A percentile compares a stretch with the other conserved stretches of the same genome.
These are phyloP conservation scores for Agrilus mali DNA, from an alignment of 2,888 invertebrate genomes.

Conservation along the genomic window DNA sequence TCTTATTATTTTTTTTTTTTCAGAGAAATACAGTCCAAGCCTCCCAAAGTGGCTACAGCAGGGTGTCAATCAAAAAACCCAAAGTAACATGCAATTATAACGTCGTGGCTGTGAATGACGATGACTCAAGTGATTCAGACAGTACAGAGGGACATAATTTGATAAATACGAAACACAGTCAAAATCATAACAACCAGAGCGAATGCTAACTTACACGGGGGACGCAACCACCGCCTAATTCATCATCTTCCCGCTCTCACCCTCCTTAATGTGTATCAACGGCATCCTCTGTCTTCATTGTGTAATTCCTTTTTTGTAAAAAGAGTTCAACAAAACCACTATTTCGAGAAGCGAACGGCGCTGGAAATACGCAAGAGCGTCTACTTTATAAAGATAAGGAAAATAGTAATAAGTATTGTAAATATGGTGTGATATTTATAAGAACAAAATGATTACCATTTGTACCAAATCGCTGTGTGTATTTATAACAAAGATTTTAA, in stretches of 20 bases:
- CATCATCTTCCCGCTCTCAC: conserved; percentile 1
- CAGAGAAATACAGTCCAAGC: conserved; percentile 31
- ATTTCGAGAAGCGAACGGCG: conserved; percentile 5
- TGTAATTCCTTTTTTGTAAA: conserved; percentile 19
- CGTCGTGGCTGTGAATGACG: conserved; percentile 32
- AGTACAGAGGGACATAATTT: conserved; percentile 29
- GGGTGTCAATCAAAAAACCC: conserved; percentile 35
- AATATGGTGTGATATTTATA: conserved; percentile 15
- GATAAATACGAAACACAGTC: conserved; percentile 23
- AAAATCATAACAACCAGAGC: conserved; percentile 20
- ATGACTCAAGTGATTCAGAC: conserved; percentile 32
- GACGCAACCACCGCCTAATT: no score
- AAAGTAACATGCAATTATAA: conserved; percentile 37
- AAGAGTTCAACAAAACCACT: conserved; percentile 7
- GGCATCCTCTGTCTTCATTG: conserved; percentile 29
- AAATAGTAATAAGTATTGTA: conserved; percentile 13
- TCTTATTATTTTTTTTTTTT: conserved; percentile 14
- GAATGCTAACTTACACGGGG: conserved; percentile 21
- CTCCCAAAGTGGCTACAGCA: conserved; percentile 29
- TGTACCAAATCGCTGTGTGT: conserved; percentile 30
- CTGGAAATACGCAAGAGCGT: conserved; percentile 10
- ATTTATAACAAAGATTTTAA: conserved; percentile 21
- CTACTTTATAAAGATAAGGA: conserved; percentile 10
- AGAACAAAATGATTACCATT: conserved; percentile 26
- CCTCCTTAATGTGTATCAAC: conserved; percentile 16